Conservation (phyloP, 2,888 invertebrate species). For the Atrina japonica region DNA sequence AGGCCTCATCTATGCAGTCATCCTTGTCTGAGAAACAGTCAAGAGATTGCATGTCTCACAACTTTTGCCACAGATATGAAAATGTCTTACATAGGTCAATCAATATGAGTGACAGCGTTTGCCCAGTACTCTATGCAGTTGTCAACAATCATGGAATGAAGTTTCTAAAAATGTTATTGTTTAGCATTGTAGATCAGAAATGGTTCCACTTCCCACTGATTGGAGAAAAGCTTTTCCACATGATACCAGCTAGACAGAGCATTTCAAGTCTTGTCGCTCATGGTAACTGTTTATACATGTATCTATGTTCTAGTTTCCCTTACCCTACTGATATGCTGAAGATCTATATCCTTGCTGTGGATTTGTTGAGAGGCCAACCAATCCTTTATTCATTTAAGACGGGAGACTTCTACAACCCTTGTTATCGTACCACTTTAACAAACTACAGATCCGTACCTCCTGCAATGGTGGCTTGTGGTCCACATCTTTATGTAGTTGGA, state of each 20-base stretch:
- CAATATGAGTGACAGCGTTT: slow-evolving; percentile 26
- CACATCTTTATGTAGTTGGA: slow-evolving; percentile 74
- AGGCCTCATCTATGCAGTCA: slow-evolving; percentile 35
- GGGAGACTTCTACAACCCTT: slow-evolving; percentile 72
- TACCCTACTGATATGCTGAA: slow-evolving; percentile 78
- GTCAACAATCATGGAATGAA: slow-evolving; percentile 76
- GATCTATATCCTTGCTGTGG: slow-evolving; percentile 74
- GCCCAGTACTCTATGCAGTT: slow-evolving; percentile 70
- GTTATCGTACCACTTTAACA: slow-evolving; percentile 77
- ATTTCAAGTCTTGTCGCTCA: slow-evolving; percentile 72
- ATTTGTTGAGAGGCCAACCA: slow-evolving; percentile 71
- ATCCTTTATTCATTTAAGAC: slow-evolving; percentile 74
- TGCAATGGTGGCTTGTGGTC: slow-evolving; percentile 74
- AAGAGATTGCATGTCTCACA: slow-evolving; percentile 14
- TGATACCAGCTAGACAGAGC: slow-evolving; percentile 75
- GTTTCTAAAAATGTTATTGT: slow-evolving; percentile 75
- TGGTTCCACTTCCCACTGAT: slow-evolving; percentile 75
- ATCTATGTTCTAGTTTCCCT: slow-evolving; percentile 76
- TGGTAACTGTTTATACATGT: slow-evolving; percentile 75
- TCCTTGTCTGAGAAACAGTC: slow-evolving; percentile 33
- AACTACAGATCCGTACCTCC: slow-evolving; percentile 76
- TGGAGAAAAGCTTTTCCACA: slow-evolving; percentile 70
- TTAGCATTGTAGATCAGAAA: slow-evolving; percentile 68
- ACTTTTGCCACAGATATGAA: slow-evolving; percentile 26
- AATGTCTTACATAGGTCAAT: slow-evolving; percentile 45